Evolutionary conservation across 2,113 vertebrate genomes (phyloP), one percentile per base, ranked within the genome.

Genomic region (Potamarius usumacintae): DNA sequence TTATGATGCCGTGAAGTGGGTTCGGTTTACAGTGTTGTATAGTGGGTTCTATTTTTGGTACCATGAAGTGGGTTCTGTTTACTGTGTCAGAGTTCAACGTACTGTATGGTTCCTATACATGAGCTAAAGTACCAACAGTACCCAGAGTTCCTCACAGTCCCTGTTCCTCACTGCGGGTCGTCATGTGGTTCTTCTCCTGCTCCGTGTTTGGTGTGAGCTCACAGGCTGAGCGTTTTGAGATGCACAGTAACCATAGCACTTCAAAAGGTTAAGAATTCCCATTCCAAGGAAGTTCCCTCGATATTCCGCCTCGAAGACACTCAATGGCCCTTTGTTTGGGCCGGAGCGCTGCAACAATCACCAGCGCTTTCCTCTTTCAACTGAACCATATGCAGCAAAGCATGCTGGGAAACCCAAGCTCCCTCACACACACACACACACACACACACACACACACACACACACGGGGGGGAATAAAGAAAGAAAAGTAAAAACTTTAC

Each of bases 231-330:
- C 53, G 27, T 12, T 88, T 78, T 20, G 62, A 88, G 83, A 89
- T 79, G 22, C 86, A 42, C 86, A 86, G 89, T 91, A 89, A 90
- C 90, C 83, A 92, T 74, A 90, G 89, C 77, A 72, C 74, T 88
- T 90, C 15, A 92, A 92, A 94, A 92, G 90, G 92, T 92, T 90
- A 92, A 91, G 86, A 85, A 92, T 91, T 92, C 76, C 84, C 83
- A 77, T 88, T 90, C 85, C 58, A 53, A 86, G 82, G 89, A 90
- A 91, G 86, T 92, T 85, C 82, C 89, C 80, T 89, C 65, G 84
- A 90, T 89, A 87, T 20, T 86, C 90, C 78, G 71, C 78, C 57
- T 80, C 86, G 78, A 90, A 91, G 82, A 88, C 34, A 67, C 90
- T 93, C 86, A 91, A 92, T 92, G 90, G 88, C 78, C 88, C 86